Evolutionary conservation across 2,797 vertebrate genomes (phyloP).

Genomic region (Crax fasciolata): DNA sequence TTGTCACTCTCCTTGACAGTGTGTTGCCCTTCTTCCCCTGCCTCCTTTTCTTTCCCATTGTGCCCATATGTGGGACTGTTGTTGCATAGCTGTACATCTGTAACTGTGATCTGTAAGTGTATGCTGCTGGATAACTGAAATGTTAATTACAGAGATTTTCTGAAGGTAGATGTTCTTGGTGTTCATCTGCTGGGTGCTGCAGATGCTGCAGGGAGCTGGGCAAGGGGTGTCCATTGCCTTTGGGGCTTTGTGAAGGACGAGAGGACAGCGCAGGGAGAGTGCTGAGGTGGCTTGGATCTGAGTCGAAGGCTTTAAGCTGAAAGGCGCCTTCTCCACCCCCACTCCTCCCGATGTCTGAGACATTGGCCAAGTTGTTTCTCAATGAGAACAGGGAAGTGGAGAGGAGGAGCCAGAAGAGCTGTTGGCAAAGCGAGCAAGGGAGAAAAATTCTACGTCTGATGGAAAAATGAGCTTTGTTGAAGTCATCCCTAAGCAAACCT

Average conservation of each 20-base stretch:
- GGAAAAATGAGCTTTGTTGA: background rate
- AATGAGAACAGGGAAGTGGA: background rate
- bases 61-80: background rate
- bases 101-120: background rate
- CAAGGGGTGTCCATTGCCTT: background rate
- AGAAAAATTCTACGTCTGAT: background rate
- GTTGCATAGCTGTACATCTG: no score
- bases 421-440: background rate
- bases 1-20: no score
- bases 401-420: background rate
- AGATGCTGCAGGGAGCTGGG: background rate
- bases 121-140: background rate
- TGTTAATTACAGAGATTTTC: background rate
- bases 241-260: background rate
- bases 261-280: background rate
- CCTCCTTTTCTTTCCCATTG: background rate
- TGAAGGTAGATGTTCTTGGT: background rate
- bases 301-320: background rate
- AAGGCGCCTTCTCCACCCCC: background rate
- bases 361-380: background rate
- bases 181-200: background rate
- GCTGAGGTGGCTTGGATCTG: background rate
- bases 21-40: no score
- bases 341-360: background rate
- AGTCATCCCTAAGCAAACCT: constrained; percentile 35